phyloP scores from a whole-genome alignment of 2,888 invertebrate species.

The Tinea trinotella region DNA sequence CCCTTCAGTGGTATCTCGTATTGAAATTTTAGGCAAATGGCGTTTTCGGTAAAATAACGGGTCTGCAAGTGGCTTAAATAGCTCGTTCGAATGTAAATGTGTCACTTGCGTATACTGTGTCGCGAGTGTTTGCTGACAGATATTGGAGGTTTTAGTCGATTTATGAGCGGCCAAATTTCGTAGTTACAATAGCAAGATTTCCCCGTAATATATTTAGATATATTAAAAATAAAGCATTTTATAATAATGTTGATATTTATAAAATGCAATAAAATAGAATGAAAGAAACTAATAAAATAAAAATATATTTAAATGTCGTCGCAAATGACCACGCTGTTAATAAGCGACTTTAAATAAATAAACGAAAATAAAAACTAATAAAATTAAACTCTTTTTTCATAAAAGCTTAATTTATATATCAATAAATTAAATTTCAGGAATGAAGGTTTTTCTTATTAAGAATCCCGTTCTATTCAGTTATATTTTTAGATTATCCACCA shows the following conservation, averaged over 20 bases:
- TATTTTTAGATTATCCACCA: neutral
- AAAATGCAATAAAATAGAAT: no score
- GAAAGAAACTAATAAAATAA: no score
- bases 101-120: conserved; percentile 27
- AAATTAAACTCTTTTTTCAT: neutral
- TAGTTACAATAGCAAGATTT: neutral
- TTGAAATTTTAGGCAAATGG: conserved; percentile 50
- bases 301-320: no score
- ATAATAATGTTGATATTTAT: no score
- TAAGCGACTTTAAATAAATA: no score
- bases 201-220: no score
- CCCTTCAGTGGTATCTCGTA: conserved; percentile 37
- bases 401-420: neutral
- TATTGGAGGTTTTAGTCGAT: conserved; percentile 11
- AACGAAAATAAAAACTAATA: neutral
- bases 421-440: neutral
- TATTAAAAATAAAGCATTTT: no score
- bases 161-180: neutral
- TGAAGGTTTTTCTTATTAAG: neutral
- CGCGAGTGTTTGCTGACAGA: conserved; percentile 14
- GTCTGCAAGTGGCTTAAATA: conserved; percentile 34
- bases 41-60: conserved; percentile 39
- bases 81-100: conserved; percentile 47
- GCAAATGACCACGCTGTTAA: no score
- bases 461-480: neutral